These are phyloP conservation scores for Enteromius trimaculatus DNA, from an alignment of 2,797 vertebrate genomes.

Conservation along the genomic window DNA sequence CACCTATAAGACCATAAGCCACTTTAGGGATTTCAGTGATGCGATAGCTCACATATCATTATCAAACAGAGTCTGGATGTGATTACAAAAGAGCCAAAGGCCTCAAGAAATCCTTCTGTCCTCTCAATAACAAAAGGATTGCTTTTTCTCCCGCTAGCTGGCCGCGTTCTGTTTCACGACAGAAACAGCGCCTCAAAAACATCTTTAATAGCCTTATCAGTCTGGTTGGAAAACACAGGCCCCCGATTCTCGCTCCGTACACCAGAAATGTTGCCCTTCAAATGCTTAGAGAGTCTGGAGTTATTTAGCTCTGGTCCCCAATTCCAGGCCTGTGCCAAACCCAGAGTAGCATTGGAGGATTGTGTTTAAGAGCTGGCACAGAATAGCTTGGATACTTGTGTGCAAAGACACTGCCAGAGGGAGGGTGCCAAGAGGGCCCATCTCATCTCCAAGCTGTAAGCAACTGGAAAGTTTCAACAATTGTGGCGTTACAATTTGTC, in stretches of 20 bases:
- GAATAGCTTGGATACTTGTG: constrained; percentile 66
- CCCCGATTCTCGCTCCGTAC: constrained; percentile 61
- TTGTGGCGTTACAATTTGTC: constrained; percentile 42
- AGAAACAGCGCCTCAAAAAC: constrained; percentile 59
- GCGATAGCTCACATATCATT: constrained; percentile 50
- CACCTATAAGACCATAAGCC: constrained; percentile 51
- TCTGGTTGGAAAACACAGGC: constrained; percentile 63
- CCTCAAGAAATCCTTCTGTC: constrained; percentile 58
- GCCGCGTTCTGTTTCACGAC: constrained; percentile 56
- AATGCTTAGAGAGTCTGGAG: constrained; percentile 72
- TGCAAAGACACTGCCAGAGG: constrained; percentile 62
- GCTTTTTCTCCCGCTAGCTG: constrained; percentile 57
- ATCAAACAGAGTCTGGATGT: constrained; percentile 62
- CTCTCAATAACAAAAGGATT: constrained; percentile 59
- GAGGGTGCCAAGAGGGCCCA: constrained; percentile 60
- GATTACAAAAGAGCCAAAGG: constrained; percentile 58
- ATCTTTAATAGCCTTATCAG: constrained; percentile 70
- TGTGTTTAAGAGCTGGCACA: constrained; percentile 69
- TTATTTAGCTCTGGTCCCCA: constrained; percentile 71
- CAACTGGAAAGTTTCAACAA: constrained; percentile 59
- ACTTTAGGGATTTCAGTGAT: constrained; percentile 41
- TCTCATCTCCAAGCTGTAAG: constrained; percentile 60
- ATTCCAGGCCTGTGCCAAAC: constrained; percentile 67
- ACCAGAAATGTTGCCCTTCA: constrained; percentile 71
- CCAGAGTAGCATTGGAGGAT: constrained; percentile 63